phyloP scores from a whole-genome alignment of 2,113 vertebrate species.

The Forbesichthys papilliferus region DNA sequence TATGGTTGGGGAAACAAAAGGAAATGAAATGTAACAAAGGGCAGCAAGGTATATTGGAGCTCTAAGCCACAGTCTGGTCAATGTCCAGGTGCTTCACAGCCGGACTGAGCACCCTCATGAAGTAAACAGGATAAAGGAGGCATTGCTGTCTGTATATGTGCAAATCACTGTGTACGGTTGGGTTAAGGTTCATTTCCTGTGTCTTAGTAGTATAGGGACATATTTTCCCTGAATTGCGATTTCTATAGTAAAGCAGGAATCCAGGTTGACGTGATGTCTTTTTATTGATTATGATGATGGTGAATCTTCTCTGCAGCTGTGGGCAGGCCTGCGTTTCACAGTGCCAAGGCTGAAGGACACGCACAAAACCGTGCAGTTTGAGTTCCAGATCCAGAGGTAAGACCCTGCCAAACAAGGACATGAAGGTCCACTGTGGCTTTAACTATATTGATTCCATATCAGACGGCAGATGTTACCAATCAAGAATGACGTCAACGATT shows the following conservation, averaged over 20 bases:
- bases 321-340: constrained; percentile 87
- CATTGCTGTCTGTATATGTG: neutral
- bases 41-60: neutral
- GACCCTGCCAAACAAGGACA: neutral
- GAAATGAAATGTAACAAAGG: constrained; percentile 19
- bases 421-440: neutral
- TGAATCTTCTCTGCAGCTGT: constrained; percentile 73
- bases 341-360: constrained; percentile 83
- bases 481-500: too few species aligned
- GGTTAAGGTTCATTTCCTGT: neutral
- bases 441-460: neutral
- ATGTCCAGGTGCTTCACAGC: constrained; percentile 20
- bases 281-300: constrained; percentile 11
- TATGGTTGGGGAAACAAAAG: constrained; percentile 21
- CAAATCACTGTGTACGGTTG: neutral
- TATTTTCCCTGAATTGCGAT: neutral
- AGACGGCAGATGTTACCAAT: too few species aligned
- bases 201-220: neutral
- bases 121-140: neutral
- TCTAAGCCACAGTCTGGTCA: constrained; percentile 11
- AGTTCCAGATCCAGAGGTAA: constrained; percentile 90
- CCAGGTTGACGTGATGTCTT: neutral
- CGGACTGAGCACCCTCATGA: neutral
- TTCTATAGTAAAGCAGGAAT: neutral
- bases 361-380: constrained; percentile 85